Conservation (phyloP, 1,140 invertebrate genomes). For the Drosophila chauvacae region DNA sequence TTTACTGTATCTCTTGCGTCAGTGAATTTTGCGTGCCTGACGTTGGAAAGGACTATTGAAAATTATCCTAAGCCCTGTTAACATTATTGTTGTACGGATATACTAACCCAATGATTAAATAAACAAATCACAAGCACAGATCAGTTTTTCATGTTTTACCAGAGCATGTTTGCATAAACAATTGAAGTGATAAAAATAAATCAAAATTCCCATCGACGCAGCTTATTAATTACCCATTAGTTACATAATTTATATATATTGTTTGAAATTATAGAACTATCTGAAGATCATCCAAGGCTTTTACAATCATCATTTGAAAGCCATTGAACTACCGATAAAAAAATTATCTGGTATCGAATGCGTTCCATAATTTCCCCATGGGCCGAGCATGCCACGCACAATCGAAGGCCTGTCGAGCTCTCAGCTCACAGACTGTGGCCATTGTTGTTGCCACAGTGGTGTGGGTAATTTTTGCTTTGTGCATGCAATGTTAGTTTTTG, state of each 20-base stretch:
- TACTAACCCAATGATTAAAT: constrained; percentile 61
- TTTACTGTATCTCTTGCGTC: background rate
- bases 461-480: constrained; percentile 44
- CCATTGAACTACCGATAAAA: background rate
- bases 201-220: background rate
- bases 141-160: constrained; percentile 39
- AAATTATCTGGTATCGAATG: constrained; percentile 1
- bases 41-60: constrained; percentile 65
- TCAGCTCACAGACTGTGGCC: background rate
- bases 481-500: constrained; percentile 63
- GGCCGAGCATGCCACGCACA: constrained; percentile 5
- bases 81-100: constrained; percentile 25
- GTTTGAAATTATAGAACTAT: background rate
- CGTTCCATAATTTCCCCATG: background rate
- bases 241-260: background rate
- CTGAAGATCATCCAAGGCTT: background rate
- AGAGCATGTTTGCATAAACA: constrained; percentile 59
- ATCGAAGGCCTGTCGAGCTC: constrained; percentile 5
- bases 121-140: constrained; percentile 29
- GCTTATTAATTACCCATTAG: constrained; percentile 1
- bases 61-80: constrained; percentile 36
- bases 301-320: background rate
- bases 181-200: constrained; percentile 38
- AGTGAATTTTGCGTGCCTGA: constrained; percentile 24
- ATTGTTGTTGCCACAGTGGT: constrained; percentile 13